A percentile compares a stretch with the other conserved stretches of the same genome.
phyloP scores from a whole-genome alignment of 2,113 vertebrate genomes.

The Mastomys natalensis region DNA sequence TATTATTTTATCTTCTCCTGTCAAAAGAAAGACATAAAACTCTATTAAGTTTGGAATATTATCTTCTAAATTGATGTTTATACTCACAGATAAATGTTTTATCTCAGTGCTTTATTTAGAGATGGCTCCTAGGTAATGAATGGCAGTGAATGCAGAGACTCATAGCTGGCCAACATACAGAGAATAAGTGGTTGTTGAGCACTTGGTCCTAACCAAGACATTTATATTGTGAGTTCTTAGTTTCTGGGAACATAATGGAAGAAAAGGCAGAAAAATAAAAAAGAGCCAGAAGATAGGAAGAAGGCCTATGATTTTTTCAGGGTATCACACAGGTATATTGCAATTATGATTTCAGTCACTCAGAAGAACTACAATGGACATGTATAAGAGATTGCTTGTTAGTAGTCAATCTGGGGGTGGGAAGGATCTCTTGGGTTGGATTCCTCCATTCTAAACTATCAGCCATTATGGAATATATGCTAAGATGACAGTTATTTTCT shows the following conservation, averaged over 20 bases:
- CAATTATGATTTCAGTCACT: not conserved
- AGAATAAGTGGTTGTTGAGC: no score
- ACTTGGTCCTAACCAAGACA: not conserved
- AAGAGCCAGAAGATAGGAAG: not conserved
- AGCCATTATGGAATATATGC: not conserved
- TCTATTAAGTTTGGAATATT: not conserved
- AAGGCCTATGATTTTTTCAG: not conserved
- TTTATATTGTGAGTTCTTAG: not conserved
- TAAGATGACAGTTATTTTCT: no score
- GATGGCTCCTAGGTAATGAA: not conserved
- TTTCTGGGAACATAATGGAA: not conserved
- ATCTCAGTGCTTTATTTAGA: not conserved
- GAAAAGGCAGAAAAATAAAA: not conserved
- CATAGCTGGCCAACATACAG: not conserved
- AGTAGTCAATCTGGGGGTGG: fast-evolving
- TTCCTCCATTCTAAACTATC: not conserved
- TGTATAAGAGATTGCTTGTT: not conserved
- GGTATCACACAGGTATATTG: not conserved
- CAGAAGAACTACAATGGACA: fast-evolving
- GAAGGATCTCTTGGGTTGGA: not conserved
- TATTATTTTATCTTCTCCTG: not conserved
- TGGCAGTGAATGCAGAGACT: not conserved
- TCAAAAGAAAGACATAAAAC: not conserved
- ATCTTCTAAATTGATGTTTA: not conserved
- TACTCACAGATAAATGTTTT: not conserved